Percentiles rank a stretch among this genome's conserved stretches.
Conservation (phyloP, 2,113 vertebrate genomes). For the Tretioscincus oriximinensis region DNA sequence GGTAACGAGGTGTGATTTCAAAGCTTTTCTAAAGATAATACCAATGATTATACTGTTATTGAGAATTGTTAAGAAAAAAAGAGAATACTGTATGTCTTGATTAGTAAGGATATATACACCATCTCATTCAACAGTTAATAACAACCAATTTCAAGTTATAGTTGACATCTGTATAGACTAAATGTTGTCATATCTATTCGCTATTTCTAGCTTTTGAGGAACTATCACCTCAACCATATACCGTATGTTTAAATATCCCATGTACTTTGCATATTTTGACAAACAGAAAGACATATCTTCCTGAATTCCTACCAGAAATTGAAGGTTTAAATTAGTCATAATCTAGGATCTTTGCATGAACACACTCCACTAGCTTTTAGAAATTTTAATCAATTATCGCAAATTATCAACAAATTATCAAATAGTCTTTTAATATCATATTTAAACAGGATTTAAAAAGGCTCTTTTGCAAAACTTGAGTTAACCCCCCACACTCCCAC, state of each 20-base stretch:
- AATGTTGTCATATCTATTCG: not conserved
- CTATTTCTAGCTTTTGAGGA: not conserved
- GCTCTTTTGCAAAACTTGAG: not conserved
- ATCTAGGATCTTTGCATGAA: not conserved
- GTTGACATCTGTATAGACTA: not conserved
- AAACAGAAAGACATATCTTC: not conserved
- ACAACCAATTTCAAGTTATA: not conserved
- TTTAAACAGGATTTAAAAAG: not conserved
- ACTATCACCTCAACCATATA: not conserved
- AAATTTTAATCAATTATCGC: not conserved
- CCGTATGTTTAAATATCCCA: not conserved
- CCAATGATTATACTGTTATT: not conserved
- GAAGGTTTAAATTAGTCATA: not conserved
- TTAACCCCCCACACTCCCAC: not conserved
- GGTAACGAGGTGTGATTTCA: too few species aligned
- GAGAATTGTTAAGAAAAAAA: not conserved
- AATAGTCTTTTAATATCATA: not conserved
- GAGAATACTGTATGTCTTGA: not conserved
- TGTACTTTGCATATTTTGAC: not conserved
- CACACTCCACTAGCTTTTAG: not conserved
- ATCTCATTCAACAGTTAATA: not conserved
- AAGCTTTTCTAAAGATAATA: not conserved
- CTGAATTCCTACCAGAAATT: not conserved
- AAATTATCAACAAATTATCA: not conserved
- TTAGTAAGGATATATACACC: not conserved